These are phyloP conservation scores for Glaucopsyche alexis DNA, from an alignment of 2,888 invertebrate genomes.

Conservation along the genomic window DNA sequence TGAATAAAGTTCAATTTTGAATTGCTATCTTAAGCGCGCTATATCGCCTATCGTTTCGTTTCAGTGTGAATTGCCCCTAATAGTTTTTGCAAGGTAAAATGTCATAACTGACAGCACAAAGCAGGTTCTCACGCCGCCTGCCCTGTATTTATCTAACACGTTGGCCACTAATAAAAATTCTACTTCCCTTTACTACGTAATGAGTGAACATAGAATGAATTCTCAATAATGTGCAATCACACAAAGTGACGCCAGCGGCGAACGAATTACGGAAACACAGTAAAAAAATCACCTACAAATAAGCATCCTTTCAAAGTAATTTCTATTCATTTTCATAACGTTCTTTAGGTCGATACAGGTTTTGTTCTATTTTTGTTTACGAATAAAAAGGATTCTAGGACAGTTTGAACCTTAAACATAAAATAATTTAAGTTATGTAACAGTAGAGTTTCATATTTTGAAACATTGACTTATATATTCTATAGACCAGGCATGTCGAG, in stretches of 20 bases:
- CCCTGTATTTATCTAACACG: constrained; percentile 36
- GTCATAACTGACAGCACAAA: constrained; percentile 49
- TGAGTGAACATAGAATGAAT: constrained; percentile 44
- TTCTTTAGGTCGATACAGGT: constrained; percentile 32
- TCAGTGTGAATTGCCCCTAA: no score
- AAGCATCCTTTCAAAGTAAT: constrained; percentile 35
- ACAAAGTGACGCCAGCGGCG: constrained; percentile 43
- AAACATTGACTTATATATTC: no score
- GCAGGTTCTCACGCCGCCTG: constrained; percentile 40
- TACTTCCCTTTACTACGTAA: constrained; percentile 48
- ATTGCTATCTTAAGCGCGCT: no score
- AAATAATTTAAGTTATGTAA: no score
- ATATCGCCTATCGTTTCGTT: no score
- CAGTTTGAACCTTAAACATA: no score
- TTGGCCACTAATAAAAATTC: constrained; percentile 50
- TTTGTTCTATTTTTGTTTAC: constrained; percentile 18
- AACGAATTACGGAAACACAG: constrained; percentile 49
- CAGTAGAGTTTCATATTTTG: no score
- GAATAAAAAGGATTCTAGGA: neutral
- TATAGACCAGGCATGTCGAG: no score
- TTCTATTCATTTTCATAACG: constrained; percentile 39
- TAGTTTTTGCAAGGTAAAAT: constrained; percentile 34
- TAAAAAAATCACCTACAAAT: constrained; percentile 42
- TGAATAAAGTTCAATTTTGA: no score
- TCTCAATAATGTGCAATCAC: constrained; percentile 33